These are phyloP conservation scores for Narcine bancroftii DNA, from an alignment of 2,113 vertebrate genomes.

Conservation along the genomic window DNA sequence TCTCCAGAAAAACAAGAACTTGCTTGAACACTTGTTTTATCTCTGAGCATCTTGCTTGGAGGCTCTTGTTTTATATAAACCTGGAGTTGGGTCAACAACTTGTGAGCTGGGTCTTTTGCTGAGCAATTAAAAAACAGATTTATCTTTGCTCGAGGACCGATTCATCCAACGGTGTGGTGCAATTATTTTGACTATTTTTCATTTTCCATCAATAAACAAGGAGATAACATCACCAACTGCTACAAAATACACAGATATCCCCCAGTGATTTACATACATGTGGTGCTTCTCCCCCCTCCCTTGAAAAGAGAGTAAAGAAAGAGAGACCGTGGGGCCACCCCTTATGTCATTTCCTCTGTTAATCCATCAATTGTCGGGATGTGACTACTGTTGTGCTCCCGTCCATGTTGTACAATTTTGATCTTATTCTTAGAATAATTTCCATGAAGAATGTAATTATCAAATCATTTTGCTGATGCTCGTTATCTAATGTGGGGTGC, in stretches of 20 bases:
- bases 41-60: background rate
- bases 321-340: no score
- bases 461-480: background rate
- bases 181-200: no score
- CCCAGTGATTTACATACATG: no score
- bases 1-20: background rate
- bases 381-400: no score
- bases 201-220: no score
- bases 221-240: no score
- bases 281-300: no score
- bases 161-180: background rate
- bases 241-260: no score
- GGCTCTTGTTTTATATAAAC: background rate
- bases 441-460: background rate
- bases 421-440: background rate
- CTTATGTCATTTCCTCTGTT: no score
- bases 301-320: no score
- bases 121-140: background rate
- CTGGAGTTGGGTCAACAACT: background rate
- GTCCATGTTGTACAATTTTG: background rate
- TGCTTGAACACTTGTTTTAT: background rate
- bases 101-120: background rate
- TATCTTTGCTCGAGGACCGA: background rate
- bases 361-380: no score
- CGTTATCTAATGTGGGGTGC: background rate